phyloP scores from a whole-genome alignment of 2,888 invertebrate species.

The Machimus rusticus region DNA sequence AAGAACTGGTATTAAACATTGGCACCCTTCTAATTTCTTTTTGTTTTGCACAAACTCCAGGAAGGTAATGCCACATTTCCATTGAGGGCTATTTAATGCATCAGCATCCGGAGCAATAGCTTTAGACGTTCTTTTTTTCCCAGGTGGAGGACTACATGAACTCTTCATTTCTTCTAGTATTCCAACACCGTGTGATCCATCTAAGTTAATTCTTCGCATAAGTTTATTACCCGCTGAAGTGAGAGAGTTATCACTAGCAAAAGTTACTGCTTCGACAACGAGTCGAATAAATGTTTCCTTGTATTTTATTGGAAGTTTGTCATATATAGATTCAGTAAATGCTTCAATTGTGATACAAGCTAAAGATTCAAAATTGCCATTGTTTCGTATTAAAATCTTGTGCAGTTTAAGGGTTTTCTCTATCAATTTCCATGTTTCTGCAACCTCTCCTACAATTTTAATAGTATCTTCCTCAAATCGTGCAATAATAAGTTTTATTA shows the following conservation, averaged over 20 bases:
- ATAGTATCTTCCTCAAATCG: constrained; percentile 66
- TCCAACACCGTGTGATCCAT: constrained; percentile 68
- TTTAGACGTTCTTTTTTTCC: not conserved
- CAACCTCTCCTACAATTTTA: constrained; percentile 61
- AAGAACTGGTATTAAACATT: constrained; percentile 73
- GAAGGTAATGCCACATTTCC: constrained; percentile 81
- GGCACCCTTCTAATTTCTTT: constrained; percentile 75
- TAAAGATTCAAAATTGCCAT: constrained; percentile 55
- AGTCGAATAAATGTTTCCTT: constrained; percentile 64
- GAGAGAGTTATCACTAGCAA: constrained; percentile 67
- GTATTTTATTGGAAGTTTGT: constrained; percentile 64
- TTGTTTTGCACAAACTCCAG: constrained; percentile 88
- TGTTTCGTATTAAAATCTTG: constrained; percentile 55
- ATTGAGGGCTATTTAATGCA: constrained; percentile 71
- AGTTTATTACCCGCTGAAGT: constrained; percentile 69
- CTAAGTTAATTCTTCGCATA: constrained; percentile 72
- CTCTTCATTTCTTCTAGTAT: constrained; percentile 70
- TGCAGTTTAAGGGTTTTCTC: constrained; percentile 66
- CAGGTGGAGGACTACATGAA: constrained; percentile 50
- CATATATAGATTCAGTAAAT: constrained; percentile 56
- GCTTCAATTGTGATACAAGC: constrained; percentile 56
- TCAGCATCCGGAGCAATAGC: constrained; percentile 40
- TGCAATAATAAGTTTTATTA: constrained; percentile 66
- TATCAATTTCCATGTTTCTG: constrained; percentile 68
- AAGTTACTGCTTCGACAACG: constrained; percentile 67